Evolutionary conservation across 2,888 invertebrate genomes (phyloP).

Genomic region (Agrotis exclamationis): DNA sequence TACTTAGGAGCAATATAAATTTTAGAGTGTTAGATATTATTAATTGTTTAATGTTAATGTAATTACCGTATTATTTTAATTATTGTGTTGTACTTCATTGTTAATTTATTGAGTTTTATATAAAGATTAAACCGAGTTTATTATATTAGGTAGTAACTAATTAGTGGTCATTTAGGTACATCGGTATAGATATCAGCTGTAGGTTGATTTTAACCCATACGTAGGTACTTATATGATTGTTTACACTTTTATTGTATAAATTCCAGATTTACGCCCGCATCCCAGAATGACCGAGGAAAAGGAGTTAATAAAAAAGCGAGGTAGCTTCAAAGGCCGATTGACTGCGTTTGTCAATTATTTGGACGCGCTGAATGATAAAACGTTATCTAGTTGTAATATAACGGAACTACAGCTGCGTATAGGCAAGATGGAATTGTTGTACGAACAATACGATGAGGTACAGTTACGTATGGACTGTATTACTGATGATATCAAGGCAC

Average conservation of each 20-base stretch:
- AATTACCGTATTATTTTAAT: neutral
- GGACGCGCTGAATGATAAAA: neutral
- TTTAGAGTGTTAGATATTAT: too few species aligned
- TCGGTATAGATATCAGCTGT: too few species aligned
- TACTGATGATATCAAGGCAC: constrained; percentile 1
- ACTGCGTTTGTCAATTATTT: constrained; percentile 3
- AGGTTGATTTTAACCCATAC: too few species aligned
- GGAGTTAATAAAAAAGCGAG: constrained; percentile 11
- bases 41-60: too few species aligned
- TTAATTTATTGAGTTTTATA: neutral
- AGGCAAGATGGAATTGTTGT: constrained; percentile 6
- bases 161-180: too few species aligned
- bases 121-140: neutral
- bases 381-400: neutral
- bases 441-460: constrained; percentile 3
- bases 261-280: constrained; percentile 1
- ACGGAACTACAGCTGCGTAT: constrained; percentile 7
- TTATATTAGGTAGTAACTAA: too few species aligned
- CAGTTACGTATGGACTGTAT: constrained; percentile 5
- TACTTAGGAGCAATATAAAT: too few species aligned
- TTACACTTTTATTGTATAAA: neutral
- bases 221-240: too few species aligned
- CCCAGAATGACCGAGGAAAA: constrained; percentile 1
- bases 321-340: constrained; percentile 11
- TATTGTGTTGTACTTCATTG: neutral